phyloP scores from a whole-genome alignment of 2,797 vertebrate species.

The Melanotaenia nigrans region DNA sequence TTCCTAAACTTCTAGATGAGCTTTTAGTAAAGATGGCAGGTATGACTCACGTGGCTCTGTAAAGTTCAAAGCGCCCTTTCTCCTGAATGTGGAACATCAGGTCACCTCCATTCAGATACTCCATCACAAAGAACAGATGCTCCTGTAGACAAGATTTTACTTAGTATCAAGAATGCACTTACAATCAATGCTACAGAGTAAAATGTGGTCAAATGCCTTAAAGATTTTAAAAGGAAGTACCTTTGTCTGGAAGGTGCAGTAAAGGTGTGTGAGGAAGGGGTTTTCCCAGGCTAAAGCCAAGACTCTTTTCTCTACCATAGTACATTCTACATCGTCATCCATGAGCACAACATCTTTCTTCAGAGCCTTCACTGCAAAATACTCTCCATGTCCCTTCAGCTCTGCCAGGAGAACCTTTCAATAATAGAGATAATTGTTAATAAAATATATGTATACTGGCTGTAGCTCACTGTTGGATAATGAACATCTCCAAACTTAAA shows the following conservation, averaged over 20 bases:
- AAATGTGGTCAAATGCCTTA: background rate
- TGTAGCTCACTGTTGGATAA: slow-evolving; percentile 3
- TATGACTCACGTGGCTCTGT: slow-evolving; percentile 89
- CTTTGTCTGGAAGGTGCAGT: slow-evolving; percentile 97
- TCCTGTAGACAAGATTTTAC: slow-evolving; percentile 81
- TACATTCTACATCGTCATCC: slow-evolving; percentile 98
- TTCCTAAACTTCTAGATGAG: slow-evolving; percentile 3
- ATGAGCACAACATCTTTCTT: slow-evolving; percentile 98
- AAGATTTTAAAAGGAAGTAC: slow-evolving; percentile 67
- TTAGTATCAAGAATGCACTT: slow-evolving; percentile 8
- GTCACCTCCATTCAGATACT: slow-evolving; percentile 97
- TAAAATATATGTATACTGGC: background rate
- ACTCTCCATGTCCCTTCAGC: slow-evolving; percentile 90
- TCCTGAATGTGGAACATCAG: slow-evolving; percentile 99
- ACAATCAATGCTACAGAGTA: background rate
- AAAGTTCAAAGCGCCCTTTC: slow-evolving; percentile 96
- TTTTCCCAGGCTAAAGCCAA: slow-evolving; percentile 95
- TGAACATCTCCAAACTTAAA: background rate
- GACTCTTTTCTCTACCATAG: slow-evolving; percentile 98
- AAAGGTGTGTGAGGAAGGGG: slow-evolving; percentile 97
- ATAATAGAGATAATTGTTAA: background rate
- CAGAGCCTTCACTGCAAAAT: slow-evolving; percentile 94
- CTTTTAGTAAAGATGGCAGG: background rate
- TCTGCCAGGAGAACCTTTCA: slow-evolving; percentile 93
- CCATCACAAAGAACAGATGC: slow-evolving; percentile 99